These are phyloP conservation scores for Allygus modestus DNA, from an alignment of 2,888 invertebrate genomes.

Conservation along the genomic window DNA sequence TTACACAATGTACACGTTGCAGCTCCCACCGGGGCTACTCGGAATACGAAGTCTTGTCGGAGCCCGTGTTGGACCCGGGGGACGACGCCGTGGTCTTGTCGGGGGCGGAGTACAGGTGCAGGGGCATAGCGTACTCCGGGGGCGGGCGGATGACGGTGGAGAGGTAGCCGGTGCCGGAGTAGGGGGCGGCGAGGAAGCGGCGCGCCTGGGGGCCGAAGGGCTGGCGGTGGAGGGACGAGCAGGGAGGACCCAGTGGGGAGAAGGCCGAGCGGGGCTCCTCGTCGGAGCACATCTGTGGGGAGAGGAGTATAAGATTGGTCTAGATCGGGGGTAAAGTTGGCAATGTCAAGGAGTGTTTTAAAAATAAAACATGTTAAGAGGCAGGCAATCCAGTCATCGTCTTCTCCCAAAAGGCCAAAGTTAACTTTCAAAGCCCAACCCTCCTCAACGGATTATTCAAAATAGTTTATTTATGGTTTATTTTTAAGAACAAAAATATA, in stretches of 20 bases:
- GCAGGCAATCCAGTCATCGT: too few species aligned
- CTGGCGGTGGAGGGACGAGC: constrained; percentile 75
- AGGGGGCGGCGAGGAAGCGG: constrained; percentile 89
- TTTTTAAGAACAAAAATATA: too few species aligned
- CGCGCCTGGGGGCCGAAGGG: constrained; percentile 76
- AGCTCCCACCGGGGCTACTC: constrained; percentile 73
- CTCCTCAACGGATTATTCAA: too few species aligned
- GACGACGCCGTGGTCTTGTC: constrained; percentile 74
- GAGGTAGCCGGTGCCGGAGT: constrained; percentile 89
- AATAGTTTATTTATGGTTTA: too few species aligned
- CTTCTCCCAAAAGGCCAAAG: too few species aligned
- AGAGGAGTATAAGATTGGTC: constrained; percentile 1
- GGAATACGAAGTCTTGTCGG: constrained; percentile 78
- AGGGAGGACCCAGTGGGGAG: constrained; percentile 80
- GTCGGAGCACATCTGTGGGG: constrained; percentile 67
- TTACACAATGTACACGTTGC: too few species aligned
- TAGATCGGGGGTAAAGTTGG: too few species aligned
- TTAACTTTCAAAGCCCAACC: too few species aligned
- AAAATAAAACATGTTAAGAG: too few species aligned
- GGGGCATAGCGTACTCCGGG: constrained; percentile 73
- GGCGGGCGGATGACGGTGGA: constrained; percentile 84
- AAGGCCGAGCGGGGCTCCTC: constrained; percentile 84
- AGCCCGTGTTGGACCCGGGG: constrained; percentile 77
- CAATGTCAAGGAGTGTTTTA: background rate
- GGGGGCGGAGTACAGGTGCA: constrained; percentile 71